Percentiles rank a stretch among this genome's conserved stretches.
Evolutionary conservation across 2,797 vertebrate genomes (phyloP).

Genomic region (Petrocephalus schoutedeni): DNA sequence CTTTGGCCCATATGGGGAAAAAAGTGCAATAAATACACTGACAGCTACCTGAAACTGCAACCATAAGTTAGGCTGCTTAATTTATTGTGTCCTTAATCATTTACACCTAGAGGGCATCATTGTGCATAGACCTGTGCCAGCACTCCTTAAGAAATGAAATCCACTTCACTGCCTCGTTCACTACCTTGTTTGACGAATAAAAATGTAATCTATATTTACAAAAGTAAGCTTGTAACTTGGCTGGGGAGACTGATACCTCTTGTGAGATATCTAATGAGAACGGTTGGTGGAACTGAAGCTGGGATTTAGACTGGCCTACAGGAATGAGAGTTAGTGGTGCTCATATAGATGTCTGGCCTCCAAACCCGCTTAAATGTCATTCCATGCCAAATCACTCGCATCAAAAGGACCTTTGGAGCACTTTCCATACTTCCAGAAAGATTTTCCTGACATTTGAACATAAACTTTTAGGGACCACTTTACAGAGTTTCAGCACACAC

Average conservation of each 20-base stretch:
- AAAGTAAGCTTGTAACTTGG: neutral
- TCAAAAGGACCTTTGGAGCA: neutral
- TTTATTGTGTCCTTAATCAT: neutral
- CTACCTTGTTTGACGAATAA: neutral
- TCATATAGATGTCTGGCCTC: neutral
- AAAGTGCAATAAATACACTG: neutral
- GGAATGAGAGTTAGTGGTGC: neutral
- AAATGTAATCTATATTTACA: neutral
- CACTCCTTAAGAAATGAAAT: no score
- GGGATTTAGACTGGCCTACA: neutral
- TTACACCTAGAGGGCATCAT: neutral
- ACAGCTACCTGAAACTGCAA: neutral
- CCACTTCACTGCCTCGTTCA: neutral
- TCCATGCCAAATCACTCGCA: neutral
- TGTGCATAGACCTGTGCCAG: neutral
- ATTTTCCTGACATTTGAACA: slow-evolving; percentile 16
- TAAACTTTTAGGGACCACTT: neutral
- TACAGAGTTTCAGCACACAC: neutral
- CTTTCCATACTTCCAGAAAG: slow-evolving; percentile 6
- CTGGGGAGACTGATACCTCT: neutral
- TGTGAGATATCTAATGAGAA: neutral
- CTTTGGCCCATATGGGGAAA: neutral
- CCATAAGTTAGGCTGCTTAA: neutral
- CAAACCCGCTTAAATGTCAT: slow-evolving; percentile 5
- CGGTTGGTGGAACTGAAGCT: neutral